These are phyloP conservation scores for Sicus ferrugineus DNA, from an alignment of 2,888 invertebrate genomes.

Conservation along the genomic window DNA sequence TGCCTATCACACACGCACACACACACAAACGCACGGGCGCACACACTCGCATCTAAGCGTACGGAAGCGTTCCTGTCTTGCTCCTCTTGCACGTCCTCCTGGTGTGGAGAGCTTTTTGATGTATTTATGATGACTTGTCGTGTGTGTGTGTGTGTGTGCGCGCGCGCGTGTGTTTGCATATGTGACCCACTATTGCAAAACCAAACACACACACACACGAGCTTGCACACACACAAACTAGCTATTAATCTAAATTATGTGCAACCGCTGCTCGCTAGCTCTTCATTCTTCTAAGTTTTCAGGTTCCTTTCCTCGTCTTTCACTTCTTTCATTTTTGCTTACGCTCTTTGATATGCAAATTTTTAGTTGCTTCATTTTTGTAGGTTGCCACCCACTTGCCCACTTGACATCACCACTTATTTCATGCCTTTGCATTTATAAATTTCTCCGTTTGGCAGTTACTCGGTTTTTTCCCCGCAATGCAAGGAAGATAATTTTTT, in stretches of 20 bases:
- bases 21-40: neutral
- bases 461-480: constrained; percentile 3
- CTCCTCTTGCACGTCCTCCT: constrained; percentile 10
- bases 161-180: neutral
- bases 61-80: neutral
- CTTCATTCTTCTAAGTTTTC: neutral
- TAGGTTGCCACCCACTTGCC: neutral
- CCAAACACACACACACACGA: neutral
- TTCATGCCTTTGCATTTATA: neutral
- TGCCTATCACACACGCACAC: neutral
- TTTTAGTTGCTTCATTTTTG: neutral
- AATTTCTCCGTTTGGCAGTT: constrained; percentile 10
- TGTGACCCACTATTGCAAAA: constrained; percentile 8
- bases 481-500: neutral
- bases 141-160: neutral
- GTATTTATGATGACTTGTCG: constrained; percentile 13
- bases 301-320: neutral
- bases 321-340: neutral
- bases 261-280: neutral
- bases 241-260: constrained; percentile 21
- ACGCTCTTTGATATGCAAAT: constrained; percentile 1
- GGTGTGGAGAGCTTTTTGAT: neutral
- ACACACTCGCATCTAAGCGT: too few species aligned
- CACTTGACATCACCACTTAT: neutral
- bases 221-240: neutral